These are phyloP conservation scores for Chionoecetes opilio DNA, from an alignment of 1,140 invertebrate species.

Conservation along the genomic window DNA sequence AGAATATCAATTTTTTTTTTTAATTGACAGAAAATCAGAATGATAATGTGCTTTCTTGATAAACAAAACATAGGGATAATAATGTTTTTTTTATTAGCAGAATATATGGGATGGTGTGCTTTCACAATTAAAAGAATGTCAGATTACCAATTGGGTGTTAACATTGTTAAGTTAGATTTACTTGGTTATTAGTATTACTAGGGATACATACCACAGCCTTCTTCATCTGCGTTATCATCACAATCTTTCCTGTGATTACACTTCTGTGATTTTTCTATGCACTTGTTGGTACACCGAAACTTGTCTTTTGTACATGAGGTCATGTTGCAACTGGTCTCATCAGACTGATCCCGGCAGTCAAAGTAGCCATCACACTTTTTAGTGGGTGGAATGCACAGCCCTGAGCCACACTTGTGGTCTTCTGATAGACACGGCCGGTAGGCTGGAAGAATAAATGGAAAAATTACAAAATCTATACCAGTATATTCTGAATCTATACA, in stretches of 20 bases:
- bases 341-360: conserved; percentile 93
- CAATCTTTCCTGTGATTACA: conserved; percentile 96
- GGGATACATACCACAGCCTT: conserved; percentile 90
- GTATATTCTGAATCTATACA: no score
- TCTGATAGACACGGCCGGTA: conserved; percentile 93
- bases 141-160: no score
- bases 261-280: conserved; percentile 91
- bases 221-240: conserved; percentile 94
- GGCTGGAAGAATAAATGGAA: conserved; percentile 85
- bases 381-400: conserved; percentile 92
- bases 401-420: conserved; percentile 91
- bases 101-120: no score
- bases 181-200: no score
- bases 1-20: no score
- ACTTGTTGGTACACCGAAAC: conserved; percentile 94
- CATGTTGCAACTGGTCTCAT: conserved; percentile 90
- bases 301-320: conserved; percentile 87
- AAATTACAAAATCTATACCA: background rate
- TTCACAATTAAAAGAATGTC: no score
- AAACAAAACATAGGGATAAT: no score
- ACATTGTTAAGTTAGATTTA: no score
- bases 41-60: no score
- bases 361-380: conserved; percentile 95
- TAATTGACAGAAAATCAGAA: no score
- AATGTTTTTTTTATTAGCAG: no score